Base-by-base conservation (phyloP, 2,797 vertebrate species). In the Clarias platycephalus region DNA sequence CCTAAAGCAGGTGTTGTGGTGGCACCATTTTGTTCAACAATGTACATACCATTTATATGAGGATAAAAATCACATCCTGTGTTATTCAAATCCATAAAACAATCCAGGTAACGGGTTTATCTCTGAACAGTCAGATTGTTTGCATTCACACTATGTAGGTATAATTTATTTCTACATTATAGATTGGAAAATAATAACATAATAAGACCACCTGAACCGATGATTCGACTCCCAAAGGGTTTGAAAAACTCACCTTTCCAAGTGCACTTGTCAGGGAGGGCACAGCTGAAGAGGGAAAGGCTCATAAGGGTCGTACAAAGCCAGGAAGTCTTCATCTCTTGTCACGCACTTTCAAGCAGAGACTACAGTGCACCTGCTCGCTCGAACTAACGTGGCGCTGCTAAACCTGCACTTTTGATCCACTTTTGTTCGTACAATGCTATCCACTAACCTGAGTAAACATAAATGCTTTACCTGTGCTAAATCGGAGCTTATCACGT, bases 281-380 rank as follows among this genome's bases (percentile, higher is more conserved):
- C 67, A 26, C 28, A 55, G 63, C 70, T 64, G 20, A 84, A 76
- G 20, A 88, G 68, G 62, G 82, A 85, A 71, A 90, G 37, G 76
- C 62, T 63, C 57, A 88, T 71, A 18, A 90, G 74, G 83, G 81
- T 87, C 77, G 58, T 68, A 55, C 28, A 83, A 79, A 77, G 81
- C 74, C 74, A 83, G 83, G 53, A 88, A 85, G 85, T 66, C 63
- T 82, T 84, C 86, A 88, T 90, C 77, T 83, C 63, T 37, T n/a
- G 53, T 67, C 74, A 40, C 4, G 26, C 18, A 28, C 64, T 81
- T 74, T 70, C 58, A 64, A 55, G 40, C 20, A 12, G 6, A 37
- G 9, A 26, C 20, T 5, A 10, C 34, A 70, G 28, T 18, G 62
- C 64, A 67, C 68, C 44, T 37, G 78, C 20, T 67, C 13, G 63